phyloP scores from a whole-genome alignment of 1,140 invertebrate species.

The Octopus bimaculoides region DNA sequence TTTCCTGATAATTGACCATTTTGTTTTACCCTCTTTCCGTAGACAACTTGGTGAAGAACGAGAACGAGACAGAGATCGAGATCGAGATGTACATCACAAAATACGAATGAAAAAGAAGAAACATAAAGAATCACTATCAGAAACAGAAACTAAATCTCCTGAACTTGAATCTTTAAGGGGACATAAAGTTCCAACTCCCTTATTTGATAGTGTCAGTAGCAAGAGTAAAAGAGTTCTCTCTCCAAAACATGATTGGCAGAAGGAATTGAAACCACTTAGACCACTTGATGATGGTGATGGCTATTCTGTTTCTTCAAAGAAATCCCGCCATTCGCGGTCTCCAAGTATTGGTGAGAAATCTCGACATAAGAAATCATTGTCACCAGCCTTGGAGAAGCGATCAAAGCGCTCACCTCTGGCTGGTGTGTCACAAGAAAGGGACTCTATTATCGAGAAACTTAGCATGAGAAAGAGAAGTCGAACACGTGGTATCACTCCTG shows the following conservation, averaged over 20 bases:
- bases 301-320: constrained; percentile 1
- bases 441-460: background rate
- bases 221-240: background rate
- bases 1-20: background rate
- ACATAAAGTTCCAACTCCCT: background rate
- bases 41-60: constrained; percentile 6
- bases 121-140: background rate
- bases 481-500: background rate
- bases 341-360: background rate
- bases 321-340: background rate
- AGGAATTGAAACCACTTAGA: background rate
- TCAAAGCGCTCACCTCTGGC: background rate
- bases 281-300: background rate
- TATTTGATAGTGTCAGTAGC: background rate
- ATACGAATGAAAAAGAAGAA: constrained; percentile 10
- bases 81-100: constrained; percentile 5
- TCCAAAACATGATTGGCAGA: constrained; percentile 4
- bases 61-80: too few species aligned
- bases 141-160: background rate
- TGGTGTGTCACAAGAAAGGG: background rate
- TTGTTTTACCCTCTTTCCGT: background rate
- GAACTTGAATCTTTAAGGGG: background rate
- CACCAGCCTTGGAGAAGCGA: background rate
- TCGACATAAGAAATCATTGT: background rate
- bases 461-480: background rate